Evolutionary conservation across 2,113 vertebrate species (phyloP), one percentile per base, ranked within the genome.

Genomic region (Phasianus colchicus): DNA sequence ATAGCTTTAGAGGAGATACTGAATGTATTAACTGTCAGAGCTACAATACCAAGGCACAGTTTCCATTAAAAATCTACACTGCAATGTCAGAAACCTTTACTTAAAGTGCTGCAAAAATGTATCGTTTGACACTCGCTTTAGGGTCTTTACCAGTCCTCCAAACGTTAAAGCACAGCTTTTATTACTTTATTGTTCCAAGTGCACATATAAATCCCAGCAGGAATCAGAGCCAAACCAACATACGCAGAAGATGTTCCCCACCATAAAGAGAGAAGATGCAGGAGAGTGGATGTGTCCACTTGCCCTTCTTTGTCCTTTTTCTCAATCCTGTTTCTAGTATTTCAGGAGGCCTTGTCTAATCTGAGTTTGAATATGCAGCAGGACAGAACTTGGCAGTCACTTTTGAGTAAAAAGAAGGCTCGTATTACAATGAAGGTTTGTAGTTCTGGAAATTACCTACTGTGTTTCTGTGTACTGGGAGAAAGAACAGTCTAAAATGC

Each of bases 191-290:
- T 30, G 34, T 81, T 93, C 34, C 83, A 90, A 73, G 64, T 83
- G 57, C 88, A 74, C 4, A 1, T 6, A 50, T 72, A 83, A 86
- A 93, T 88, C 45, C 38, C 34, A 83, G 76, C 72, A 74, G 79
- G 86, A 81, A 57, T 52, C 86, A 90, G 83, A 91, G 83, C 76
- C 83, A 92, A 95, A 83, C 38, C 61, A 90, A 88, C 57, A 71
- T 14, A 18, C 22, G 58, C 40, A 76, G 66, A 81, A 83, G 65
- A 55, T 13, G 18, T 90, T 77, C 47, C 30, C 29, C 63, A 36
- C 61, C 66, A 47, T 78, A 58, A 81, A 47, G 21, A 57, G 38
- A 40, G 34, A 69, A 80, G 85, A 63, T 12, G 38, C 42, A 64
- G 43, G 14, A 11, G 18, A 22, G 52, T 43, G 34, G 25, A 60